These are phyloP conservation scores for Sinodicranocentrus sp. DNA, from an alignment of 2,888 invertebrate species.

Conservation along the genomic window DNA sequence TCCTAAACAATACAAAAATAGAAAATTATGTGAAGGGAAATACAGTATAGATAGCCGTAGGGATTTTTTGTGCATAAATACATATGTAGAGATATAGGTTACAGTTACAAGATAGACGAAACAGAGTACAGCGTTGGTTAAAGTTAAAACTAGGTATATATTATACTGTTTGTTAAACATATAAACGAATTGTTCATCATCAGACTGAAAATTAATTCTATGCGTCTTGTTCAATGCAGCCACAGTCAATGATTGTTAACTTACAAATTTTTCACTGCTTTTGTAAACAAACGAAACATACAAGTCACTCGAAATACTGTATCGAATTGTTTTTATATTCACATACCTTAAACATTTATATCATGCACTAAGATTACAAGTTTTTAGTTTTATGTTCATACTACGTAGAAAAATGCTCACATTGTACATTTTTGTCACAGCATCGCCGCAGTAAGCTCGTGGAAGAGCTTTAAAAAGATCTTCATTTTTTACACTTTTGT, in stretches of 20 bases:
- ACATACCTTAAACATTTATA: neutral
- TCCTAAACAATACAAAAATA: neutral
- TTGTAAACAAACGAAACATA: neutral
- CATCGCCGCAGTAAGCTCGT: neutral
- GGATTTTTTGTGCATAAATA: slow-evolving; percentile 16
- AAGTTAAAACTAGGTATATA: neutral
- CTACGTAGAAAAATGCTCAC: slow-evolving; percentile 20
- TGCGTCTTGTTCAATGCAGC: slow-evolving; percentile 60
- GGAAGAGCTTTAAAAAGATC: neutral
- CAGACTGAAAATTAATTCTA: slow-evolving; percentile 43
- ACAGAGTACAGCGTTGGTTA: no score
- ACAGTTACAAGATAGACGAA: slow-evolving; percentile 23
- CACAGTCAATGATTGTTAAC: slow-evolving; percentile 70
- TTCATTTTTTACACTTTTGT: neutral
- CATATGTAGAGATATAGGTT: slow-evolving; percentile 12
- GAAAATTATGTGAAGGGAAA: neutral
- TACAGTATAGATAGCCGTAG: slow-evolving; percentile 25
- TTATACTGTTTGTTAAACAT: neutral
- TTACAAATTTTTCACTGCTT: slow-evolving; percentile 5
- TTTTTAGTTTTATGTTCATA: neutral
- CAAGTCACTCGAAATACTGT: slow-evolving; percentile 8
- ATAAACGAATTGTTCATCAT: slow-evolving; percentile 8
- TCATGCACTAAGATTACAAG: neutral
- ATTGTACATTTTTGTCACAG: neutral
- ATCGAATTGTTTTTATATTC: neutral